Conservation (phyloP, 2,888 invertebrate genomes). For the Euzophera pinguis region DNA sequence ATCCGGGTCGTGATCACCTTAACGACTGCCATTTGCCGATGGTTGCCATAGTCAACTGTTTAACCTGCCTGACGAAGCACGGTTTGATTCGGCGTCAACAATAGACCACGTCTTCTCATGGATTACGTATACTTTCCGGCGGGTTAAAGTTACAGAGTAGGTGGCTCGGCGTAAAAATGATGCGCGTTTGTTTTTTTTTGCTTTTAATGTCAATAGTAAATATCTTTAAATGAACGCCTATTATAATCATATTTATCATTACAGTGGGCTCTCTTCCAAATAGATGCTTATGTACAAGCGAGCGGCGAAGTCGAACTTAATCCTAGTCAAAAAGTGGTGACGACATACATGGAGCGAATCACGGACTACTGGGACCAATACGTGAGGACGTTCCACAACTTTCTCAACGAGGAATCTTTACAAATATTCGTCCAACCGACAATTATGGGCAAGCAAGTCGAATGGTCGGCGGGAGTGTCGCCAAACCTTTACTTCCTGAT, state of each 20-base stretch:
- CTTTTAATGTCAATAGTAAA: too few species aligned
- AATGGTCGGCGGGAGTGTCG: conserved; percentile 86
- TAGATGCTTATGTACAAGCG: conserved; percentile 73
- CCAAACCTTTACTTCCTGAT: conserved; percentile 86
- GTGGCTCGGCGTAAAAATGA: too few species aligned
- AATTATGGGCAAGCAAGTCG: conserved; percentile 90
- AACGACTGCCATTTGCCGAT: too few species aligned
- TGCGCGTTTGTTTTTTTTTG: too few species aligned
- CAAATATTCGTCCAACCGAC: conserved; percentile 89
- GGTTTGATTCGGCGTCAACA: too few species aligned
- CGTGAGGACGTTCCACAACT: conserved; percentile 83
- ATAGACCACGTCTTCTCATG: too few species aligned
- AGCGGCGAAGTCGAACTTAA: conserved; percentile 69
- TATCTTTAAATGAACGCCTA: not conserved
- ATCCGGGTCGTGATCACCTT: too few species aligned
- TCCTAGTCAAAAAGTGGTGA: conserved; percentile 81
- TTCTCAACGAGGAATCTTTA: conserved; percentile 84
- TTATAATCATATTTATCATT: conserved; percentile 16
- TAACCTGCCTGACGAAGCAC: too few species aligned
- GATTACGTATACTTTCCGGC: too few species aligned
- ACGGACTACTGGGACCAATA: conserved; percentile 84
- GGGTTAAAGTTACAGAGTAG: too few species aligned
- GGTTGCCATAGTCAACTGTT: too few species aligned
- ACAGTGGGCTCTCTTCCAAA: conserved; percentile 82
- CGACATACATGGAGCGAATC: conserved; percentile 80